Conservation (phyloP, 2,113 vertebrate genomes). For the Pseudorhombus dupliciocellatus region DNA sequence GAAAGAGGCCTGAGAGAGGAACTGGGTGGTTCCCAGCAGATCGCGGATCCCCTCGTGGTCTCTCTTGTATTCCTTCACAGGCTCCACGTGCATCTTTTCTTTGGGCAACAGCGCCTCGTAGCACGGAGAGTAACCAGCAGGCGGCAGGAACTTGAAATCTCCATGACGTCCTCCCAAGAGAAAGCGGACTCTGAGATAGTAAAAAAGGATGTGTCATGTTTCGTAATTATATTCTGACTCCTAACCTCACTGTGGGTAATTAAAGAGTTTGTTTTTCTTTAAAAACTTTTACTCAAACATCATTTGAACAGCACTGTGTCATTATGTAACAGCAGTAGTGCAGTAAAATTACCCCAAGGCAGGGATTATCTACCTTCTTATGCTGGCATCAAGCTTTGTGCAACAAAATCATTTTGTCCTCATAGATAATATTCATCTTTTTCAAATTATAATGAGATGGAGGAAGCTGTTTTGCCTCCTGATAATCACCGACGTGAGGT, state of each 20-base stretch:
- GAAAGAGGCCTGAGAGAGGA: slow-evolving; percentile 95
- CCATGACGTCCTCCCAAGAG: slow-evolving; percentile 95
- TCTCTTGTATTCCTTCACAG: slow-evolving; percentile 97
- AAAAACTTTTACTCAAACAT: not conserved
- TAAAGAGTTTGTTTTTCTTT: not conserved
- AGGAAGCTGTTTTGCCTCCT: not conserved
- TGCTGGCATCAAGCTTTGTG: not conserved
- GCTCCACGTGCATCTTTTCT: slow-evolving; percentile 95
- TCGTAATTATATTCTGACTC: not conserved
- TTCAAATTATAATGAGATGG: not conserved
- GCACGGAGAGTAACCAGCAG: slow-evolving; percentile 94
- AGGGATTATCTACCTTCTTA: not conserved
- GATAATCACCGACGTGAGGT: not conserved
- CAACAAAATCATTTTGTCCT: slow-evolving; percentile 1
- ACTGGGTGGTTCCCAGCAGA: slow-evolving; percentile 91
- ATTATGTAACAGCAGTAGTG: not conserved
- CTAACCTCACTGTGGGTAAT: not conserved
- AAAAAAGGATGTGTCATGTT: not conserved
- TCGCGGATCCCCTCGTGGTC: slow-evolving; percentile 90
- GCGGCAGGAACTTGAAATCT: slow-evolving; percentile 97
- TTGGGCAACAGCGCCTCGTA: slow-evolving; percentile 95
- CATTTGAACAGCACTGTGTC: not conserved
- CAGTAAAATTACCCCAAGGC: not conserved
- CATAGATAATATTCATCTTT: not conserved
- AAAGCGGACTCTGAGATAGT: slow-evolving; percentile 87